These are phyloP conservation scores for Keiferia lycopersicella DNA, from an alignment of 2,888 invertebrate species.

Conservation along the genomic window DNA sequence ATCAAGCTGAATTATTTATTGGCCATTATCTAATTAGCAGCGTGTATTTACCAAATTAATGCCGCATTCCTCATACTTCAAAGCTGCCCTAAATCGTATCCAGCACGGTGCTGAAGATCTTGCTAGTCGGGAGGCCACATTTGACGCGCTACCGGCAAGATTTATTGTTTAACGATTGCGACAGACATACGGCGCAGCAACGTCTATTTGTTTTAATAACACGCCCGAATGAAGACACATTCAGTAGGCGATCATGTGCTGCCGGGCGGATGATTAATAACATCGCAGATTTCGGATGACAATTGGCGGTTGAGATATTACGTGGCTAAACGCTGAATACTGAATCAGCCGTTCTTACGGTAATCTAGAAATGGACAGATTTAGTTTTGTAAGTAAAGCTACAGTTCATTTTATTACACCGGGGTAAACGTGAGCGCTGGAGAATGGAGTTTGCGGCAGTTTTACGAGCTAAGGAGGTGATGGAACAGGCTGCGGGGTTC, in stretches of 20 bases:
- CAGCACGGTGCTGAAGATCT: background rate
- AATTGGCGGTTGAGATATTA: constrained; percentile 5
- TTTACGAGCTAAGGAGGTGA: constrained; percentile 52
- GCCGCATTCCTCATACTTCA: constrained; percentile 17
- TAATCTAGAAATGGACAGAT: background rate
- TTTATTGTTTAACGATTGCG: constrained; percentile 67
- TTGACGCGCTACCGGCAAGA: constrained; percentile 44
- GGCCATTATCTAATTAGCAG: constrained; percentile 15
- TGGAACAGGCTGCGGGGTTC: constrained; percentile 49
- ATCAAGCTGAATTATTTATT: constrained; percentile 1
- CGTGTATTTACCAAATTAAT: background rate
- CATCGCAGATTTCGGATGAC: constrained; percentile 16
- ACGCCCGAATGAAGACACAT: constrained; percentile 49
- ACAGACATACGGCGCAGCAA: constrained; percentile 46
- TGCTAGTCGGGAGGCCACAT: constrained; percentile 38
- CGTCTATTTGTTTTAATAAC: constrained; percentile 69
- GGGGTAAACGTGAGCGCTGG: constrained; percentile 33
- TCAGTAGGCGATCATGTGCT: constrained; percentile 30
- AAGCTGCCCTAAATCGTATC: background rate
- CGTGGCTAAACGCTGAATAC: background rate
- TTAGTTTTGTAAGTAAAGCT: background rate
- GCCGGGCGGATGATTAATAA: constrained; percentile 23
- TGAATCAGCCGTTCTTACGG: background rate
- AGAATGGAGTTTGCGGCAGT: constrained; percentile 42
- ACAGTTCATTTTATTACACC: constrained; percentile 19